A percentile compares a stretch with the other conserved stretches of the same genome.
Evolutionary conservation across 2,888 invertebrate genomes (phyloP).

Genomic region (Drosophila macrospina): DNA sequence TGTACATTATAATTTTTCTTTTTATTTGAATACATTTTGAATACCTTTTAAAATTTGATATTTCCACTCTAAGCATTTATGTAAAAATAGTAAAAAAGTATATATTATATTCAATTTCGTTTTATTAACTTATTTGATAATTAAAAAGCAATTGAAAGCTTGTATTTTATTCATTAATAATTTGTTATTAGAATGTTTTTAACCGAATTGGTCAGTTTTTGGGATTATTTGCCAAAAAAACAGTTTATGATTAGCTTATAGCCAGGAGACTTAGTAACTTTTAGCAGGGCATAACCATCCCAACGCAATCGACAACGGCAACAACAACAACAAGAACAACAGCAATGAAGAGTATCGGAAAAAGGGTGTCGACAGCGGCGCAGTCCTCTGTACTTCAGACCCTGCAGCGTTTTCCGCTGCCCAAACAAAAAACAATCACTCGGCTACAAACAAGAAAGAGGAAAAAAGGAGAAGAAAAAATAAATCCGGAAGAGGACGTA

Average conservation of each 20-base stretch:
- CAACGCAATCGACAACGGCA: slow-evolving; percentile 33
- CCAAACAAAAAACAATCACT: slow-evolving; percentile 49
- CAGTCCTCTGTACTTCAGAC: slow-evolving; percentile 12
- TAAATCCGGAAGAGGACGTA: slow-evolving; percentile 70
- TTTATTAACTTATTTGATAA: no score
- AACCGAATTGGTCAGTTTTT: no score
- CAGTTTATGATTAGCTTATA: slow-evolving; percentile 1
- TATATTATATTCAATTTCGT: no score
- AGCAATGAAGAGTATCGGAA: slow-evolving; percentile 26
- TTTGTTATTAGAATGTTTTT: no score
- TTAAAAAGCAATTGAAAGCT: no score
- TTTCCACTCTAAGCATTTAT: no score
- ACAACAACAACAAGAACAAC: slow-evolving; percentile 31
- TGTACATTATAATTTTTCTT: no score
- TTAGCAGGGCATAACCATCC: neutral
- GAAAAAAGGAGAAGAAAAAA: slow-evolving; percentile 1
- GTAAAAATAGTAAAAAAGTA: no score
- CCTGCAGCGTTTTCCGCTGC: slow-evolving; percentile 5
- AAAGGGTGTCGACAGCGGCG: slow-evolving; percentile 21
- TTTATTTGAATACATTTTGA: no score
- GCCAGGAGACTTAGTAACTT: slow-evolving; percentile 3
- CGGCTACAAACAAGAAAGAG: slow-evolving; percentile 24
- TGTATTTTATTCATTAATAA: no score
- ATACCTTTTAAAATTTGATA: no score
- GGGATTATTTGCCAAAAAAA: no score